phyloP scores from a whole-genome alignment of 1,140 invertebrate species.

The Caenorhabditis inopinata region DNA sequence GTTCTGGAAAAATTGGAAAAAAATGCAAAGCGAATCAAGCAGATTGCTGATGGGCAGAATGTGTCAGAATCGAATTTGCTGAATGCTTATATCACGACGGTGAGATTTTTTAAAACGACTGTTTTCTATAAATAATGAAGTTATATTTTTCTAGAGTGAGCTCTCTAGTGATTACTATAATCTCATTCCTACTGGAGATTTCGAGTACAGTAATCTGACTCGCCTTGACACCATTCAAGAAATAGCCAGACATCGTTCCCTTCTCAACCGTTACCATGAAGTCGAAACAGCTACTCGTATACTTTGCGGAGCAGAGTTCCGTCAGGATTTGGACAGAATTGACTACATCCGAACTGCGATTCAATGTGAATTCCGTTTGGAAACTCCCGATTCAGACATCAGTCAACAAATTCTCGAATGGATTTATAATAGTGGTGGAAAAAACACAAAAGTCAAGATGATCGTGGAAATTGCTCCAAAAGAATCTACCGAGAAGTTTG shows the following conservation, averaged over 20 bases:
- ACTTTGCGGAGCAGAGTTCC: constrained; percentile 12
- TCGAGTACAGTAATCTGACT: constrained; percentile 66
- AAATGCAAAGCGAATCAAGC: constrained; percentile 11
- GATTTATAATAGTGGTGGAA: constrained; percentile 40
- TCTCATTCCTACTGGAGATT: constrained; percentile 68
- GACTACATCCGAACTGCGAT: constrained; percentile 44
- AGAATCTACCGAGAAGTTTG: constrained; percentile 14
- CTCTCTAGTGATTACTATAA: constrained; percentile 69
- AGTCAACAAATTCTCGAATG: constrained; percentile 44
- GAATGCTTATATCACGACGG: constrained; percentile 41
- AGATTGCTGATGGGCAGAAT: constrained; percentile 39
- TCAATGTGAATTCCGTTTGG: constrained; percentile 38
- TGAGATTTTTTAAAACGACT: neutral
- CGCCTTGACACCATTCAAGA: constrained; percentile 62
- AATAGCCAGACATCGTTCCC: neutral
- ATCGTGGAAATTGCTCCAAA: constrained; percentile 39
- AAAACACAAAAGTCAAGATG: neutral
- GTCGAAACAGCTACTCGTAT: constrained; percentile 29
- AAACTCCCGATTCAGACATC: constrained; percentile 38
- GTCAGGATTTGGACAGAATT: neutral
- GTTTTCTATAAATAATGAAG: neutral
- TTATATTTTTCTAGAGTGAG: constrained; percentile 52
- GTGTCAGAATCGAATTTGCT: constrained; percentile 52
- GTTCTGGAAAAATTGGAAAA: constrained; percentile 53
- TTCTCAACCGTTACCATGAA: constrained; percentile 23